Evolutionary conservation across 2,113 vertebrate species (phyloP), one percentile per base, ranked within the genome.

Genomic region (Gorsachius goisagi): DNA sequence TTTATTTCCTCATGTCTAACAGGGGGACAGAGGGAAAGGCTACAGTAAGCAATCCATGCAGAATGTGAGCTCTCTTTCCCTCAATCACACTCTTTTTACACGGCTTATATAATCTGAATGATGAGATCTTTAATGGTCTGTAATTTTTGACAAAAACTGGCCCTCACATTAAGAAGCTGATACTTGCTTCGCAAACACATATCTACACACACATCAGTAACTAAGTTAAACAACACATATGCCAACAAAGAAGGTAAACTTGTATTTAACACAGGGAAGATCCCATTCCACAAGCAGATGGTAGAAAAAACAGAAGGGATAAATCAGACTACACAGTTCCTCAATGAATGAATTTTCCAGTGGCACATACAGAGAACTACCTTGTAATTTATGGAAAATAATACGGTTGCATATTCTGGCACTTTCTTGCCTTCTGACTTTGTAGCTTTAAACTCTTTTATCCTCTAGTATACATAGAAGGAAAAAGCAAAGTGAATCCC

Each of bases 21-120:
- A 39, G 4, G 0, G 28, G 8, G 53, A 28, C 39, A 59, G 60
- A 58, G n/a, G 47, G 68, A 84, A 60, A 76, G 52, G 56, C 76
- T 60, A 22, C 50, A 32, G 21, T 8, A 22, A 41, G 9, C 6
- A 30, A 47, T 7, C 47, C 32, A 30, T 6, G 23, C 26, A 45
- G 80, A 27, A 33, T 11, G 19, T 1, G 0, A 85, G 71, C 37
- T 30, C 14, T 5, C 53, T 15, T 23, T 50, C 26, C 13, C 47
- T 74, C 55, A 14, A 2, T 18, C 22, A 6, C 45, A 73, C 3
- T 35, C 41, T 59, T 74, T 37, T 50, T 19, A 28, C 18, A 3
- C 2, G 28, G 35, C 5, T 90, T 37, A 7, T 5, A 41, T 1
- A 2, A 73, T 6, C 5, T 32, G 6, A 62, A 35, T 0, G 0